phyloP scores from a whole-genome alignment of 2,113 vertebrate species.

The Meleagris gallopavo region DNA sequence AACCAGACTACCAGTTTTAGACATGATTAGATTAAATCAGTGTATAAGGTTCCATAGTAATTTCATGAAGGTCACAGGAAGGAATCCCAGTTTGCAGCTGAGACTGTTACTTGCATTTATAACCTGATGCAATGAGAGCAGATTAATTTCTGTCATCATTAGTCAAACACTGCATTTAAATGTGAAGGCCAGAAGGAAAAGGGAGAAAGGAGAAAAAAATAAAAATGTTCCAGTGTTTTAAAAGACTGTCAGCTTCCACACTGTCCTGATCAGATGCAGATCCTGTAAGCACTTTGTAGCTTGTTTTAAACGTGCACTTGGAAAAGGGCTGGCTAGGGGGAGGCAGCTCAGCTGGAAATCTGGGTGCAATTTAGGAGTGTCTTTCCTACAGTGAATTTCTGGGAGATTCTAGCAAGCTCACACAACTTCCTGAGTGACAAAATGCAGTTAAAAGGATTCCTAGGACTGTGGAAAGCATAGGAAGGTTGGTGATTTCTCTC shows the following conservation, averaged over 20 bases:
- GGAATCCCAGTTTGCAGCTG: not conserved
- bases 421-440: not conserved
- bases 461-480: not conserved
- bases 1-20: slow-evolving; percentile 1
- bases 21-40: not conserved
- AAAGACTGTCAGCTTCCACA: not conserved
- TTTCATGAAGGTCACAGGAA: not conserved
- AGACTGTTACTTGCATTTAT: not conserved
- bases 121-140: not conserved
- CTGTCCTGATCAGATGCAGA: not conserved
- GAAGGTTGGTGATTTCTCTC: not conserved
- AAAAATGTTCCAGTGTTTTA: not conserved
- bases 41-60: not conserved
- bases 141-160: not conserved
- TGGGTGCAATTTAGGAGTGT: not conserved
- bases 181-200: not conserved
- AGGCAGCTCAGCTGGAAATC: not conserved
- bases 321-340: not conserved
- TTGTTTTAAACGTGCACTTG: not conserved
- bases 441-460: not conserved
- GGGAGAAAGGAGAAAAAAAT: not conserved
- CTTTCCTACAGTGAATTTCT: not conserved
- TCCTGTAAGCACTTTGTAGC: not conserved
- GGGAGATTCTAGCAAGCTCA: not conserved
- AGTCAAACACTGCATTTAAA: not conserved